A percentile compares a stretch with the other conserved stretches of the same genome.
Conservation (phyloP, 2,888 invertebrate genomes). For the Limenitis camilla region DNA sequence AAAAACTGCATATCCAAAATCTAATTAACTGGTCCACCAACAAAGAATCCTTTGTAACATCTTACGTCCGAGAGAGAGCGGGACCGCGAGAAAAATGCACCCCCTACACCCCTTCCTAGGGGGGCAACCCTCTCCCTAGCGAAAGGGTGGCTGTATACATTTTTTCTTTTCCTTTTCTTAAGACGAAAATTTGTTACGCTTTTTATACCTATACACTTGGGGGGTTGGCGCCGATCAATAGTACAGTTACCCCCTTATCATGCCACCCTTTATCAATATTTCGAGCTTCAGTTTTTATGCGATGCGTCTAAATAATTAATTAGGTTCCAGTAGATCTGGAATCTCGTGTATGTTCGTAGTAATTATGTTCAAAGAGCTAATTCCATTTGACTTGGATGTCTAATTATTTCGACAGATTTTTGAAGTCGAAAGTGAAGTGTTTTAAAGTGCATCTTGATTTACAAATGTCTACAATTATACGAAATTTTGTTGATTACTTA, state of each 20-base stretch:
- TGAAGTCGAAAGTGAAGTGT: no score
- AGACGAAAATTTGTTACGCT: constrained; percentile 76
- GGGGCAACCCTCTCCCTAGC: constrained; percentile 33
- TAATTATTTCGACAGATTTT: no score
- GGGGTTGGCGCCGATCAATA: constrained; percentile 63
- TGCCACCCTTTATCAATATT: constrained; percentile 71
- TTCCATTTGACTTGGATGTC: no score
- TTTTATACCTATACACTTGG: constrained; percentile 69
- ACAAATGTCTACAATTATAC: no score
- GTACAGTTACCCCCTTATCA: constrained; percentile 49
- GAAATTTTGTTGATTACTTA: no score
- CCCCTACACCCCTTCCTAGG: constrained; percentile 32
- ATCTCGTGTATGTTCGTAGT: background rate
- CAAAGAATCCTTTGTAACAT: constrained; percentile 70
- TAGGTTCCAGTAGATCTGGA: constrained; percentile 23
- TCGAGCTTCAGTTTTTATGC: constrained; percentile 59
- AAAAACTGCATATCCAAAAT: constrained; percentile 35
- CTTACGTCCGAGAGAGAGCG: constrained; percentile 59
- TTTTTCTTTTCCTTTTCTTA: constrained; percentile 75
- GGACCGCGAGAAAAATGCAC: constrained; percentile 64
- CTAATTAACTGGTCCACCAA: constrained; percentile 45
- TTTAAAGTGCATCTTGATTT: no score
- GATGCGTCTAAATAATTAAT: constrained; percentile 35
- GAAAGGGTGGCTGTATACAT: constrained; percentile 67
- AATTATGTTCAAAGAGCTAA: background rate